Base-by-base conservation (phyloP, 2,113 vertebrate genomes). In the Corydoras maculifer region DNA sequence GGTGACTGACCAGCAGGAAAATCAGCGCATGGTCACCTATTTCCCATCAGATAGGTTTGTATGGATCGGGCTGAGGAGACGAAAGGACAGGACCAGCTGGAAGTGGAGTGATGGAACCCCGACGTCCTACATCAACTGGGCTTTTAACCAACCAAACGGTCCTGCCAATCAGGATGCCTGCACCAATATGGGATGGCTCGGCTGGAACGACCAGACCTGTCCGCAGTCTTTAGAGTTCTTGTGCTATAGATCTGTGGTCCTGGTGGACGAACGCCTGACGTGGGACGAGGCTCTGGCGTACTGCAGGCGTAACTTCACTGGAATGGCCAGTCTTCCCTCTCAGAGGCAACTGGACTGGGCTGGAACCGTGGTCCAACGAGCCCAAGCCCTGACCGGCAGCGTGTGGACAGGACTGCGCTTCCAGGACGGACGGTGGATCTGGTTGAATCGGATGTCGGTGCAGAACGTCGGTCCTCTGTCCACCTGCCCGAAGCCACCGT, bases 381-480 rank as follows among this genome's bases (percentile, higher is more conserved):
- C 12, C 3, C 15, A 12, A 2, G 49, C 60, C 10, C 64, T 72
- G 25, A 49, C 71, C 8, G 60, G 14, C 10, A 15, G 66, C 30
- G 55, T 72, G 25, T 79, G 75, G 75, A 74, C 61, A 13, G 72
- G 75, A 9, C 65, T 80, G 49, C 15, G 72, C 11, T 75, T 65
- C 31, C 75, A 77, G 25, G 29, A 9, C 11, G 72, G 65, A n/a
- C 6, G 58, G 9, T 77, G 73, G 69, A 4, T 77, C 65, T 80
- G 69, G 75, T n/a, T 77, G 54, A 67, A 75, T 2, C 25, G 58
- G 7, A 3, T 65, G 0, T 2, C 1, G 0, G 1, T 30, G 9
- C 7, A 5, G 2, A 9, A 11, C 2, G 6, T 7, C 8, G 14
- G 13, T 15, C 6, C 54, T 4, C 15, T 30, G 9, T 14, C 9